Evolutionary conservation across 2,797 vertebrate genomes (phyloP), one percentile per base, ranked within the genome.

Genomic region (Phrynocephalus guinanensis): DNA sequence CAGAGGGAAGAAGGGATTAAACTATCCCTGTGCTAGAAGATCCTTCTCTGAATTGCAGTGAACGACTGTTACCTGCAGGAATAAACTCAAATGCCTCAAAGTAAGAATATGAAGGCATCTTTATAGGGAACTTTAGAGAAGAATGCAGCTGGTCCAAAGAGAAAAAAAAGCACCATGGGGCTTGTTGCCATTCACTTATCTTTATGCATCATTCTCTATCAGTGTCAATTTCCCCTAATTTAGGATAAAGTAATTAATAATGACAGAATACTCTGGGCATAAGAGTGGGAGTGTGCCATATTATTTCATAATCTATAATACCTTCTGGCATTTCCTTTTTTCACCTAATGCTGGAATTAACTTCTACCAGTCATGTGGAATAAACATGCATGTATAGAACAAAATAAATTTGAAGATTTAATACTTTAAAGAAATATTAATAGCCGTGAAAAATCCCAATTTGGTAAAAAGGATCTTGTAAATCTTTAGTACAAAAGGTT

Each of bases 231-330:
- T 82, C 71, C 2, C 11, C 6, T 87, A 7, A 33, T 70, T 66
- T 70, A 76, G 67, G 88, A 88, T 68, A 90, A 87, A 90, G 76
- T 82, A 50, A 24, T 84, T n/a, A 86, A 88, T 50, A 84, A 91
- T 90, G 26, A 3, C 60, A 83, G 60, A 89, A 2, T 0, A 89
- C 56, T 10, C 9, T 11, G 6, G 30, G 84, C 90, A 2, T 26
- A 86, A 81, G 18, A 84, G 82, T 83, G 16, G 38, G 83, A 79
- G 0, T 20, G 6, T n/a, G 33, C 71, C 76, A 79, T 50, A 79
- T 13, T 38, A 0, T 22, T 44, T 87, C 18, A 2, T 87, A 86
- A 86, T 79, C 26, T 44, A 38, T 28, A 82, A 83, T 56, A 10
- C 18, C 3, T 84, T 91, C 71, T 89, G 66, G 77, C 11, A 1